Evolutionary conservation across 1,140 invertebrate species (phyloP).

Genomic region (Drosophila arizonae): DNA sequence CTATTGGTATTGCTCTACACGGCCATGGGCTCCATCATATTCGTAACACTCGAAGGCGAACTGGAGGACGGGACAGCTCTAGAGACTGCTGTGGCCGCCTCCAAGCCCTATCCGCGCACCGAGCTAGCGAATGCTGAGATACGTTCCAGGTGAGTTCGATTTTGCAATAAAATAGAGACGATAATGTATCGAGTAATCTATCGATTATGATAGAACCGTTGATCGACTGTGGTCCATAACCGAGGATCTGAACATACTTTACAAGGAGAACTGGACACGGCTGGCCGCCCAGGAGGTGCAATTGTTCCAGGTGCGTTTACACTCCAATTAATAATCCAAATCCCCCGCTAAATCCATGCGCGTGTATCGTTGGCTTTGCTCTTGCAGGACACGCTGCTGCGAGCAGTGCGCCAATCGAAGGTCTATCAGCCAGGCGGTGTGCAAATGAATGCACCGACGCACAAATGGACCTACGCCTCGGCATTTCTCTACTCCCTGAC

Average conservation of each 20-base stretch:
- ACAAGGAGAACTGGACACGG: slow-evolving; percentile 97
- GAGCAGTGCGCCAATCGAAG: slow-evolving; percentile 82
- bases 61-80: slow-evolving; percentile 71
- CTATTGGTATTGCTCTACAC: slow-evolving; percentile 94
- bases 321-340: not conserved
- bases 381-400: slow-evolving; percentile 82
- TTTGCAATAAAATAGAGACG: not conserved
- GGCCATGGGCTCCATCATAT: slow-evolving; percentile 94
- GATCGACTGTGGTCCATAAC: slow-evolving; percentile 96
- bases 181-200: not conserved
- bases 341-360: not conserved
- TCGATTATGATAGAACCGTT: slow-evolving; percentile 84
- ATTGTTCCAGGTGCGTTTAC: slow-evolving; percentile 89
- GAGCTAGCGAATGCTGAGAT: slow-evolving; percentile 83
- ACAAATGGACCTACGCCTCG: slow-evolving; percentile 94
- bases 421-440: slow-evolving; percentile 72
- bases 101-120: slow-evolving; percentile 85
- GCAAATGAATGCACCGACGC: slow-evolving; percentile 84
- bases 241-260: slow-evolving; percentile 95
- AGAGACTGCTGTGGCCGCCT: slow-evolving; percentile 85
- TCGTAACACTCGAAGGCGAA: slow-evolving; percentile 93
- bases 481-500: slow-evolving; percentile 97
- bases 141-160: slow-evolving; percentile 81
- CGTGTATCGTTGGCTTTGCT: slow-evolving; percentile 8
- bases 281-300: slow-evolving; percentile 92